Evolutionary conservation across 2,888 invertebrate species (phyloP).

Genomic region (Balanococcus diminutus): DNA sequence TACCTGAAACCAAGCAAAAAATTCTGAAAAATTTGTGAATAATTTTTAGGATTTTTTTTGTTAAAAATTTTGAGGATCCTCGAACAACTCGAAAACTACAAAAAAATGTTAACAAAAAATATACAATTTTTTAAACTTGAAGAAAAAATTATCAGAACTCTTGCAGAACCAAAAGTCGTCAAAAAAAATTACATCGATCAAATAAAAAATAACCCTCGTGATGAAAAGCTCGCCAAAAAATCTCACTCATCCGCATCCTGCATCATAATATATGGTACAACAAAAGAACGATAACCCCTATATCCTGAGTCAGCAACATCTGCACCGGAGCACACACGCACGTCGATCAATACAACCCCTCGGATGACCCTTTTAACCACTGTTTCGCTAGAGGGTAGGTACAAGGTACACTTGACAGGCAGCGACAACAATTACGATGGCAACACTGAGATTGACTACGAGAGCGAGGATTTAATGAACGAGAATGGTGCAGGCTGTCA

Average conservation of each 20-base stretch:
- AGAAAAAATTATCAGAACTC: no score
- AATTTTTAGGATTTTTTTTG: no score
- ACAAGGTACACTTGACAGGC: background rate
- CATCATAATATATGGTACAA: background rate
- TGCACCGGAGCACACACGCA: background rate
- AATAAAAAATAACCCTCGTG: no score
- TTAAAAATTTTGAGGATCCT: no score
- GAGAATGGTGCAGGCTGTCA: background rate
- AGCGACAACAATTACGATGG: background rate
- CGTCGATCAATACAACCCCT: background rate
- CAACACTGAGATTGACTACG: background rate
- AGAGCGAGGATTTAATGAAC: background rate
- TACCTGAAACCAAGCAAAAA: no score
- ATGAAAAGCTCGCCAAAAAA: background rate
- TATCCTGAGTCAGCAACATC: background rate
- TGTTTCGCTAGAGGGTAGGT: background rate
- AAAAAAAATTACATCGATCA: no score
- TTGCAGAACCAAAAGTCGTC: no score
- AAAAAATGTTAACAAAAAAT: no score
- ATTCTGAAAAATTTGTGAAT: no score
- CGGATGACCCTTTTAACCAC: background rate
- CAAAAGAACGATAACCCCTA: background rate
- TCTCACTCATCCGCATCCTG: background rate
- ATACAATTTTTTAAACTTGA: no score
- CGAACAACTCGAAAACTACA: no score